phyloP scores from a whole-genome alignment of 2,888 invertebrate species.

The Oscheius onirici region DNA sequence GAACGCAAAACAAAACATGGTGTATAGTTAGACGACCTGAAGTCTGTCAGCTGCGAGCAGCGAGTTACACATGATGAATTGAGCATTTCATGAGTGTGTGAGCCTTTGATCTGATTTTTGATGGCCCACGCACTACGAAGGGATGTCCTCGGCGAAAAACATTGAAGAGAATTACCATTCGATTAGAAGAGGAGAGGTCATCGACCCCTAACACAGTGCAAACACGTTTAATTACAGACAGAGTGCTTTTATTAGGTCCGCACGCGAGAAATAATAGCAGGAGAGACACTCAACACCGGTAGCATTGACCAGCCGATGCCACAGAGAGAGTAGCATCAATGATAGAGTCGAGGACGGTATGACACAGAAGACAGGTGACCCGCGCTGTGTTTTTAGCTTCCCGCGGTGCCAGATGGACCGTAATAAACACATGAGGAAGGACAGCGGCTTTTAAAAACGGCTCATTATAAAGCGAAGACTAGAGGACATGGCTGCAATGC shows the following conservation, averaged over 20 bases:
- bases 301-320: not conserved
- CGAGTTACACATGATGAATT: constrained; percentile 31
- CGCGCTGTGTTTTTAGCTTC: constrained; percentile 19
- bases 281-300: not conserved
- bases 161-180: not conserved
- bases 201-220: not conserved
- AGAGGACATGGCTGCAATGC: no score
- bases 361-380: constrained; percentile 20
- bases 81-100: constrained; percentile 29
- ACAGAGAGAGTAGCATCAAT: not conserved
- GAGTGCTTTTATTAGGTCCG: constrained; percentile 10
- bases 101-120: constrained; percentile 28
- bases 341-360: constrained; percentile 3
- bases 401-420: constrained; percentile 24
- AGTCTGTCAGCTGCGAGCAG: constrained; percentile 23
- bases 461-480: no score
- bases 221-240: constrained; percentile 19
- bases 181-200: constrained; percentile 3
- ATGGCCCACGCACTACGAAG: constrained; percentile 18
- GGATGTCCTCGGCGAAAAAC: not conserved
- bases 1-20: constrained; percentile 24
- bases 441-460: not conserved
- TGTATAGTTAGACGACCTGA: constrained; percentile 18
- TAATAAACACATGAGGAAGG: constrained; percentile 20
- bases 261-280: constrained; percentile 14